These are phyloP conservation scores for Tetramorium parvispinum DNA, from an alignment of 1,140 invertebrate species.

Conservation along the genomic window DNA sequence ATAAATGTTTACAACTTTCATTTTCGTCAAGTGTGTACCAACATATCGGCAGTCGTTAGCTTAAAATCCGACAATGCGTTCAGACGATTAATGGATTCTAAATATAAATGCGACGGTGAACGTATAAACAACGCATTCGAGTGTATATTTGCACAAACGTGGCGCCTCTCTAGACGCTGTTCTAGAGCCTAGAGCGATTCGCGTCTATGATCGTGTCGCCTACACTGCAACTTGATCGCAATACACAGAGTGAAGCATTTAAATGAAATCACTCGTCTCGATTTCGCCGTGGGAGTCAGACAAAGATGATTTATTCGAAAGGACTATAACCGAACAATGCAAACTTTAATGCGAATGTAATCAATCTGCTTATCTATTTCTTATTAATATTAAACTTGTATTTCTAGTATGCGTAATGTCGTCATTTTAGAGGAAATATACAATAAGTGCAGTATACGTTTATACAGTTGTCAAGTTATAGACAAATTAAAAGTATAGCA, in stretches of 20 bases:
- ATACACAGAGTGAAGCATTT: conserved; percentile 24
- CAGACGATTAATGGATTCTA: conserved; percentile 44
- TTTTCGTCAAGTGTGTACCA: conserved; percentile 1
- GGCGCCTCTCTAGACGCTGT: conserved; percentile 35
- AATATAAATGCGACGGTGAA: conserved; percentile 39
- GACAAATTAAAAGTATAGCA: neutral
- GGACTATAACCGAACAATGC: neutral
- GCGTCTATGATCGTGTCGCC: conserved; percentile 24
- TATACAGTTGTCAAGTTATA: neutral
- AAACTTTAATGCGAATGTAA: neutral
- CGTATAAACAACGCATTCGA: conserved; percentile 41
- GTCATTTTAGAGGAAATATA: neutral
- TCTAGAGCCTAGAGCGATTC: conserved; percentile 10
- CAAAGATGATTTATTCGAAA: conserved; percentile 40
- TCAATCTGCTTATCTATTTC: neutral
- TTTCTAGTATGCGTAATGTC: neutral
- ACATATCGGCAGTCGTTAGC: conserved; percentile 32
- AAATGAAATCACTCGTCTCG: conserved; percentile 36
- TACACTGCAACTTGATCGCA: conserved; percentile 40
- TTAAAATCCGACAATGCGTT: conserved; percentile 36
- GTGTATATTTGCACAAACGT: conserved; percentile 53
- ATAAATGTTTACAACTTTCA: conserved; percentile 39
- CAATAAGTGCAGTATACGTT: neutral
- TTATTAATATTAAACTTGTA: neutral
- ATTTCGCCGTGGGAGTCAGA: conserved; percentile 1